Evolutionary conservation across 2,797 vertebrate genomes (phyloP).

Genomic region (Schizopygopsis malacanthus): DNA sequence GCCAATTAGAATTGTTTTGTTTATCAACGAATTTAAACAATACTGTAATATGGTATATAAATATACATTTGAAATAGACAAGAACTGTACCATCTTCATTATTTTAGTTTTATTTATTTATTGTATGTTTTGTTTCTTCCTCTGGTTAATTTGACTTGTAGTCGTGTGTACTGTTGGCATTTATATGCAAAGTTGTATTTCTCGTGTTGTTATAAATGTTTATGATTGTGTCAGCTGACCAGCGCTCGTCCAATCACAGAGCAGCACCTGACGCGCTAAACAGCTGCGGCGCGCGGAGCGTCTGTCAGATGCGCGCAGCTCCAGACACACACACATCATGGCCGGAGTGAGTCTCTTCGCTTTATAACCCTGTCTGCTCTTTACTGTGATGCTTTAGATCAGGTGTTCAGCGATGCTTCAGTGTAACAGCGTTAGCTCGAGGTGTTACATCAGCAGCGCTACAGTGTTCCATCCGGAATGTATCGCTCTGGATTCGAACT

Average conservation of each 20-base stretch:
- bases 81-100: too few species aligned
- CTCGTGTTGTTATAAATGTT: too few species aligned
- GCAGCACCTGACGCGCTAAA: neutral
- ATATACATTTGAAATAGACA: too few species aligned
- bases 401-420: neutral
- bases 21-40: too few species aligned
- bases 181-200: too few species aligned
- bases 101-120: too few species aligned
- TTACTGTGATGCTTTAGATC: neutral
- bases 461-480: neutral
- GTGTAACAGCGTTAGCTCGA: neutral
- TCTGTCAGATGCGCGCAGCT: neutral
- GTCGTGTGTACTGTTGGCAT: too few species aligned
- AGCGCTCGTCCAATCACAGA: neutral
- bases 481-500: neutral
- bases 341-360: neutral
- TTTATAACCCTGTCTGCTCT: neutral
- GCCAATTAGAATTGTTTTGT: too few species aligned
- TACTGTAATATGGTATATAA: too few species aligned
- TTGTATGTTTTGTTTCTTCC: too few species aligned
- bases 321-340: neutral
- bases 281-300: neutral
- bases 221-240: constrained; percentile 9
- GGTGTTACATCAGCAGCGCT: neutral
- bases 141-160: too few species aligned